phyloP scores from a whole-genome alignment of 2,113 vertebrate genomes.

The Xyliphius kryptos region DNA sequence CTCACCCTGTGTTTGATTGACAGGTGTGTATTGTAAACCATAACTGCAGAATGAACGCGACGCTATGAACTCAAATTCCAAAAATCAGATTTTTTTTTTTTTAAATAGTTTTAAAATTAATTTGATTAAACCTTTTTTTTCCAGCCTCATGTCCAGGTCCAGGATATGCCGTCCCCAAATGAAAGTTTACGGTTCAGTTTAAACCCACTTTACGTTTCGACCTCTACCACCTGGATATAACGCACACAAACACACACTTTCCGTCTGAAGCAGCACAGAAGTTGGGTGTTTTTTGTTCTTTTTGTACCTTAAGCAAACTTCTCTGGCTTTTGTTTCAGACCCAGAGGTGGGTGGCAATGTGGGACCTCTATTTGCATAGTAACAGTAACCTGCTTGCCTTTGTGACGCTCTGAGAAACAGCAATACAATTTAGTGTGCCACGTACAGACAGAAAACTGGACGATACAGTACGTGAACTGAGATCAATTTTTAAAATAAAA shows the following conservation, averaged over 20 bases:
- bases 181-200: no score
- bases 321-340: slow-evolving; percentile 6
- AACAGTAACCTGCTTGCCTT: slow-evolving; percentile 69
- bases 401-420: slow-evolving; percentile 63
- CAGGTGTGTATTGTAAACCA: no score
- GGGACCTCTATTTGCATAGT: slow-evolving; percentile 79
- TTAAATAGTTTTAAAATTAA: no score
- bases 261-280: background rate
- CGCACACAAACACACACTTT: background rate
- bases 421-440: slow-evolving; percentile 56
- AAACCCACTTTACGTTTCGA: no score
- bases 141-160: no score
- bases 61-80: no score
- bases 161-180: no score
- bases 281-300: background rate
- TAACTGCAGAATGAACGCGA: no score
- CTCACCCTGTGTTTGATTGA: no score
- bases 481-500: slow-evolving; percentile 7
- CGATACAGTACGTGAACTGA: slow-evolving; percentile 57
- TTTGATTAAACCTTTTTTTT: no score
- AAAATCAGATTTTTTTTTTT: no score
- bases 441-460: slow-evolving; percentile 56
- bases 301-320: slow-evolving; percentile 7
- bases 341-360: slow-evolving; percentile 11
- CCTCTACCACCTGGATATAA: no score